Evolutionary conservation across 2,888 invertebrate genomes (phyloP).

Genomic region (Agonopterix arenella): DNA sequence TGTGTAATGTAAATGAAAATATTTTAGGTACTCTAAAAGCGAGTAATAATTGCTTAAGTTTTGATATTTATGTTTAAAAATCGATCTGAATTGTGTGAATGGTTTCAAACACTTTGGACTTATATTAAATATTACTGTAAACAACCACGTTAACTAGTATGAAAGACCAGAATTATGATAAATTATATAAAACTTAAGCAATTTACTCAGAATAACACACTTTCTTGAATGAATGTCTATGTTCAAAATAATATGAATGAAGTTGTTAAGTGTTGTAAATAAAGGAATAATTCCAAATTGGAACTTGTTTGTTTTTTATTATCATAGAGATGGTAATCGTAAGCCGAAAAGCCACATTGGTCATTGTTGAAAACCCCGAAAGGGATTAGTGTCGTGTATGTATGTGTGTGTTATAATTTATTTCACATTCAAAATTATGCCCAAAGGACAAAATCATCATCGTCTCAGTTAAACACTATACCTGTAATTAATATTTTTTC

Average conservation of each 20-base stretch:
- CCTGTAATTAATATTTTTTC: too few relatives aligned
- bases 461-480: too few relatives aligned
- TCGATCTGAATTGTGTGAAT: conserved; percentile 3
- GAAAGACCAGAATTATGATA: neutral
- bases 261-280: conserved; percentile 51
- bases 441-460: too few relatives aligned
- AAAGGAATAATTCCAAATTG: conserved; percentile 30
- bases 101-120: neutral
- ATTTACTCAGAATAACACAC: conserved; percentile 17
- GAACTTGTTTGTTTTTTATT: conserved; percentile 2
- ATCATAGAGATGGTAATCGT: neutral
- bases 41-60: conserved; percentile 17
- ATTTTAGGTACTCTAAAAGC: conserved; percentile 12
- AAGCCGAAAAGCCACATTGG: too few relatives aligned
- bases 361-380: too few relatives aligned
- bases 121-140: neutral
- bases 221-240: conserved; percentile 27
- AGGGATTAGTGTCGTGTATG: too few relatives aligned
- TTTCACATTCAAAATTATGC: too few relatives aligned
- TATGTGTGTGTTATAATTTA: too few relatives aligned
- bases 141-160: too few relatives aligned
- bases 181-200: conserved; percentile 15
- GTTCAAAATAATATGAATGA: conserved; percentile 34
- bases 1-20: conserved; percentile 14
- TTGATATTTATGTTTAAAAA: conserved; percentile 7